These are phyloP conservation scores for Verasper variegatus DNA, from an alignment of 2,113 vertebrate genomes.

Conservation along the genomic window DNA sequence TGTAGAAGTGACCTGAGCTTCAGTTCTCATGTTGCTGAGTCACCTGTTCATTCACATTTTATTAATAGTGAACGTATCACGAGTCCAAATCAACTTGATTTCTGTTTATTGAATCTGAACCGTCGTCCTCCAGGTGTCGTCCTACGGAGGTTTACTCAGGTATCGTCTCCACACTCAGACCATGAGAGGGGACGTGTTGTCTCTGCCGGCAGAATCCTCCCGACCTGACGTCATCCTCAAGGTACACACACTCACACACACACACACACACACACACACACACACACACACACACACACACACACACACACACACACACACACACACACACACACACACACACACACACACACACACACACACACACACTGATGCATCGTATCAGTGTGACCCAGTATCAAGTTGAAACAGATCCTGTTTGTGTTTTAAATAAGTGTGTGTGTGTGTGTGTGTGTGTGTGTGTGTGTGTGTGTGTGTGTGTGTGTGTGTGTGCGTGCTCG, in stretches of 20 bases:
- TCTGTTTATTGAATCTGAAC: too few species aligned
- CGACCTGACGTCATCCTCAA: conserved; percentile 91
- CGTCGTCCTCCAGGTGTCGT: conserved; percentile 85
- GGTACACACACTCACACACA: conserved; percentile 56
- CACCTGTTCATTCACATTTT: too few species aligned
- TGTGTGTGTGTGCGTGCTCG: conserved; percentile 3
- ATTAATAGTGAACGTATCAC: too few species aligned
- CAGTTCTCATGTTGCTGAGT: too few species aligned
- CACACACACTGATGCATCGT: background rate
- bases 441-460: background rate
- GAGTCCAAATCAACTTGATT: too few species aligned
- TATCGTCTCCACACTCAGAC: conserved; percentile 89
- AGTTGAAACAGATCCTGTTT: background rate
- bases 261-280: background rate
- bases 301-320: too few species aligned
- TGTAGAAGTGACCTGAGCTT: too few species aligned
- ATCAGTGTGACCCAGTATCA: background rate
- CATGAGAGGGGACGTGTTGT: conserved; percentile 88
- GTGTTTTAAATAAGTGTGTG: too few species aligned
- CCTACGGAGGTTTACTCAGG: conserved; percentile 89
- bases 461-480: too few species aligned
- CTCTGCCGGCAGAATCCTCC: conserved; percentile 86
- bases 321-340: too few species aligned
- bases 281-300: too few species aligned
- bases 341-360: too few species aligned